A percentile compares a stretch with the other conserved stretches of the same genome.
Conservation (phyloP, 2,113 vertebrate genomes). For the Shinisaurus crocodilurus region DNA sequence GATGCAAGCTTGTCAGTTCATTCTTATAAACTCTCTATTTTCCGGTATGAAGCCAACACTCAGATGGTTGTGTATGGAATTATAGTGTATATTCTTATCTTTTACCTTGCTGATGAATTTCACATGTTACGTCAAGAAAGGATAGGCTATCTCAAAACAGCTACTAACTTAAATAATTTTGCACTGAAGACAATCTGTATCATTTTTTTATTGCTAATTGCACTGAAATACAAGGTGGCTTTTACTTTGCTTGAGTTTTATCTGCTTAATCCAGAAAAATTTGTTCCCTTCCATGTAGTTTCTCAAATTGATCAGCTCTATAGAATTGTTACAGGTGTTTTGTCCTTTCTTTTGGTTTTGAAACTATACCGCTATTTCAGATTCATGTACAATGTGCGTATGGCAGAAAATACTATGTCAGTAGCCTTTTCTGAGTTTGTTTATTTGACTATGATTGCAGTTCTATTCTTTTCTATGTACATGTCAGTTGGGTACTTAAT, state of each 20-base stretch:
- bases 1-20: slow-evolving; percentile 57
- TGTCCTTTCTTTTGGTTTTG: slow-evolving; percentile 66
- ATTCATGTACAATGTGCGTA: slow-evolving; percentile 57
- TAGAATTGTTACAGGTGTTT: slow-evolving; percentile 56
- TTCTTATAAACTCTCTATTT: slow-evolving; percentile 62
- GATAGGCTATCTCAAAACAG: slow-evolving; percentile 44
- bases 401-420: slow-evolving; percentile 63
- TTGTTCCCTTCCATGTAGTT: slow-evolving; percentile 71
- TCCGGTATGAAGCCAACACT: slow-evolving; percentile 15
- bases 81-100: slow-evolving; percentile 52
- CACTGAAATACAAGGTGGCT: slow-evolving; percentile 53
- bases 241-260: slow-evolving; percentile 47
- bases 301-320: slow-evolving; percentile 61
- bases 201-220: slow-evolving; percentile 43
- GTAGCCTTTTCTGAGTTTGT: slow-evolving; percentile 51
- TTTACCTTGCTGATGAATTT: slow-evolving; percentile 45
- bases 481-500: slow-evolving; percentile 67
- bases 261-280: slow-evolving; percentile 41
- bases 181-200: slow-evolving; percentile 54
- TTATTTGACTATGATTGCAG: slow-evolving; percentile 53
- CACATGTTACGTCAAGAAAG: slow-evolving; percentile 38
- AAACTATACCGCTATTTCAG: slow-evolving; percentile 69
- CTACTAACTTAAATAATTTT: slow-evolving; percentile 59
- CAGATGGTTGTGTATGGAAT: slow-evolving; percentile 29
- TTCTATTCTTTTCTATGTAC: slow-evolving; percentile 54